Evolutionary conservation across 2,888 invertebrate species (phyloP), one percentile per base, ranked within the genome.

Genomic region (Eupithecia pulchellata): DNA sequence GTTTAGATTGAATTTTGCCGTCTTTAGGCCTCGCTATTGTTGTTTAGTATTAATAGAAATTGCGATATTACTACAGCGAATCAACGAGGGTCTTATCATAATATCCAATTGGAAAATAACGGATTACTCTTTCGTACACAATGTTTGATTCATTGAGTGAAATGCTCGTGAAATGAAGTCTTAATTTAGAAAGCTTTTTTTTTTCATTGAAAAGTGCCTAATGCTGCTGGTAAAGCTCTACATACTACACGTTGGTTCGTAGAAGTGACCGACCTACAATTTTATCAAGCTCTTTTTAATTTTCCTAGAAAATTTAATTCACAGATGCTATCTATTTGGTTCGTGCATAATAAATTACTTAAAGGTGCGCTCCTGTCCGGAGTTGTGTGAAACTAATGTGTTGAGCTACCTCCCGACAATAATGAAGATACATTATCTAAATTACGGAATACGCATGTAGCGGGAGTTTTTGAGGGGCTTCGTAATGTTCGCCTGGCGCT

Each of bases 61-160:
- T 83, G 87, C 86, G 84, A 87, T 91, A 92, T 89, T 87, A 89
- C 85, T 90, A 90, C 87, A 89, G 86, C 83, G 82, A 89, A 91
- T 90, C 89, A 88, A 90, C 88, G 89, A 85, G 86, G 85, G 89
- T 85, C 86, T 86, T 87, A 82, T 82, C 86, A 81, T 83, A 85
- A 84, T 84, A 81, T 75, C 81, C 84, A 89, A 89, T 91, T 82
- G 84, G 74, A 83, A 84, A 88, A 86, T 89, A 90, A 89, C 89
- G 88, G 91, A 81, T 76, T 75, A 78, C 82, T 88, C 86, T 84
- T 87, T 82, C 84, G 67, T 80, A 75, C 82, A 81, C 77, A 85
- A 83, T 83, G 81, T 82, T 78, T 82, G 80, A 63, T 66, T 72
- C 30, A 61, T 61, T 65, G 62, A 34, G 39, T 42, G 32, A 32